Evolutionary conservation across 2,888 invertebrate species (phyloP).

Genomic region (Drosophila mayaguana): DNA sequence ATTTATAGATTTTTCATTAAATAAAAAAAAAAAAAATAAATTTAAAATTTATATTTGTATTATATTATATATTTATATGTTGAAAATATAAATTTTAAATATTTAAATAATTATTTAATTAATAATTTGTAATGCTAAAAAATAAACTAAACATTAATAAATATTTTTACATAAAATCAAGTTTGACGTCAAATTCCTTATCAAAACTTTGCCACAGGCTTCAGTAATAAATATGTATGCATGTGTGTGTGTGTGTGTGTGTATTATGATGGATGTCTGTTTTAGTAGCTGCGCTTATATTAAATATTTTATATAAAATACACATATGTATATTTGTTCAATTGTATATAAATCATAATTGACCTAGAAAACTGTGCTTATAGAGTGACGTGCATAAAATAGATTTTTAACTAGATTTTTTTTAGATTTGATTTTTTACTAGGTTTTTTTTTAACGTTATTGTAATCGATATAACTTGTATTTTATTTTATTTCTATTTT

Average conservation of each 20-base stretch:
- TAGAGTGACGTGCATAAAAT: constrained; percentile 74
- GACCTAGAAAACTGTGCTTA: constrained; percentile 77
- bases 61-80: too few relatives aligned
- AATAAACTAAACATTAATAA: background rate
- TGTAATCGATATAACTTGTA: constrained; percentile 29
- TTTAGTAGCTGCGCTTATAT: constrained; percentile 46
- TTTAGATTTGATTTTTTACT: constrained; percentile 41
- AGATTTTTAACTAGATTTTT: constrained; percentile 25
- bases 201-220: constrained; percentile 57
- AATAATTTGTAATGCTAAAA: too few relatives aligned
- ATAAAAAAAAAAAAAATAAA: too few relatives aligned
- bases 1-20: too few relatives aligned
- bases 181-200: constrained; percentile 38
- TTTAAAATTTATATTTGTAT: too few relatives aligned
- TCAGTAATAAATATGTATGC: constrained; percentile 29
- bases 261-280: constrained; percentile 19
- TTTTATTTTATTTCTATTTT: background rate
- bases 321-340: constrained; percentile 42
- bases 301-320: constrained; percentile 66
- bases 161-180: background rate
- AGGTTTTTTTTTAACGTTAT: constrained; percentile 25
- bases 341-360: constrained; percentile 72
- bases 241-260: constrained; percentile 21
- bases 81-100: too few relatives aligned
- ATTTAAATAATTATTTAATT: too few relatives aligned